Conservation (phyloP, 2,797 vertebrate genomes). For the Argyrosomus regius region DNA sequence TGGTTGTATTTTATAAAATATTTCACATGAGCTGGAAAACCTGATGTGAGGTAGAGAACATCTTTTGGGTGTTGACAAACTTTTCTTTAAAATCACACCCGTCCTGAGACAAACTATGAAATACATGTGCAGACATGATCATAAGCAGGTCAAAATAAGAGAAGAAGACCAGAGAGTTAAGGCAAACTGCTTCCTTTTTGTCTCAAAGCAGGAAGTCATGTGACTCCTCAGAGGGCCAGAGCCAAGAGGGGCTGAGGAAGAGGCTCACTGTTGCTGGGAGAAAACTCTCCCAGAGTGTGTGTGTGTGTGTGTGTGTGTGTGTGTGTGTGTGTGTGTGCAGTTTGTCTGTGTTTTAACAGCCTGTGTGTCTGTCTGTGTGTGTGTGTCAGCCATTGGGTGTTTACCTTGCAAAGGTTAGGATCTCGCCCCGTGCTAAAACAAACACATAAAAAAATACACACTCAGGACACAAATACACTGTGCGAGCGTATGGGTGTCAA, state of each 20-base stretch:
- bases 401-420: slow-evolving; percentile 62
- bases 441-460: slow-evolving; percentile 51
- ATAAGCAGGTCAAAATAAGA: slow-evolving; percentile 11
- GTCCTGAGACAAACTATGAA: slow-evolving; percentile 1
- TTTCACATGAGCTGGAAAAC: background rate
- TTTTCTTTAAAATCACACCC: background rate
- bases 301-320: slow-evolving; percentile 42
- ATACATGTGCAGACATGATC: slow-evolving; percentile 17
- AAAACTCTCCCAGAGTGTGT: slow-evolving; percentile 51
- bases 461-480: slow-evolving; percentile 15
- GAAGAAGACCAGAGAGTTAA: slow-evolving; percentile 22
- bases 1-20: background rate
- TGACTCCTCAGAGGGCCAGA: slow-evolving; percentile 62
- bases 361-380: slow-evolving; percentile 15
- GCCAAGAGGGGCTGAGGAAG: slow-evolving; percentile 45
- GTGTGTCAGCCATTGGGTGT: slow-evolving; percentile 29
- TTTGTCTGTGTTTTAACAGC: slow-evolving; percentile 29
- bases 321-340: slow-evolving; percentile 10
- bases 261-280: slow-evolving; percentile 69
- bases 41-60: background rate
- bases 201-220: slow-evolving; percentile 82
- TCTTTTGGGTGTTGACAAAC: background rate
- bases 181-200: slow-evolving; percentile 65
- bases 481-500: slow-evolving; percentile 50
- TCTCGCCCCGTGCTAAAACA: slow-evolving; percentile 51